These are phyloP conservation scores for Euplexia lucipara DNA, from an alignment of 2,888 invertebrate species.

Conservation along the genomic window DNA sequence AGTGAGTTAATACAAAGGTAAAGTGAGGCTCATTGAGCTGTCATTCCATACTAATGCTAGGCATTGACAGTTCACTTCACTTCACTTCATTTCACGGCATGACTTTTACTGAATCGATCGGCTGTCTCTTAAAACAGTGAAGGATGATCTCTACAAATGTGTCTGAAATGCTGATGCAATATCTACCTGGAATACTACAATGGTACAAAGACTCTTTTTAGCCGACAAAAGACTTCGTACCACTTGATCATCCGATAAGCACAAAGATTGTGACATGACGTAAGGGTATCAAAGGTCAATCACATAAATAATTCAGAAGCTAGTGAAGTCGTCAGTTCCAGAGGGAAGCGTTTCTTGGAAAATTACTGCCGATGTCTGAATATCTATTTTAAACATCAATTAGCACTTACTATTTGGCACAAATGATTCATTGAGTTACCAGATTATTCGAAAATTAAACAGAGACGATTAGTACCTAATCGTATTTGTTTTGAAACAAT, in stretches of 20 bases:
- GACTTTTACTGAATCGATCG: no score
- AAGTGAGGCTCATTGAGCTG: no score
- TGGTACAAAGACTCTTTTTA: neutral
- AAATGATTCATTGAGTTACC: neutral
- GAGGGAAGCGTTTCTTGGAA: neutral
- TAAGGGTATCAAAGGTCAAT: conserved; percentile 23
- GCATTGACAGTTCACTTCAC: no score
- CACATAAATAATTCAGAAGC: conserved; percentile 34
- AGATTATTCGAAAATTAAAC: neutral
- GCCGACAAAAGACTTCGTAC: no score
- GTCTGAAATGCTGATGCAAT: conserved; percentile 3
- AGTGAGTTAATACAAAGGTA: no score
- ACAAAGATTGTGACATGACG: conserved; percentile 26
- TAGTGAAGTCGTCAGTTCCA: neutral
- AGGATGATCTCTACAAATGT: no score
- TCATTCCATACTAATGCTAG: no score
- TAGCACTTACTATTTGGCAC: no score
- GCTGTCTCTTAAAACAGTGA: no score
- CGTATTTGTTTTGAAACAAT: neutral
- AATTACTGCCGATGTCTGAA: neutral
- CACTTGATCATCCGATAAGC: neutral
- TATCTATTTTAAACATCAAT: neutral
- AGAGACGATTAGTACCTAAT: neutral
- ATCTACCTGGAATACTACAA: neutral
- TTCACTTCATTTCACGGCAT: no score